Conservation (phyloP, 2,113 vertebrate genomes). For the Melanerpes formicivorus region DNA sequence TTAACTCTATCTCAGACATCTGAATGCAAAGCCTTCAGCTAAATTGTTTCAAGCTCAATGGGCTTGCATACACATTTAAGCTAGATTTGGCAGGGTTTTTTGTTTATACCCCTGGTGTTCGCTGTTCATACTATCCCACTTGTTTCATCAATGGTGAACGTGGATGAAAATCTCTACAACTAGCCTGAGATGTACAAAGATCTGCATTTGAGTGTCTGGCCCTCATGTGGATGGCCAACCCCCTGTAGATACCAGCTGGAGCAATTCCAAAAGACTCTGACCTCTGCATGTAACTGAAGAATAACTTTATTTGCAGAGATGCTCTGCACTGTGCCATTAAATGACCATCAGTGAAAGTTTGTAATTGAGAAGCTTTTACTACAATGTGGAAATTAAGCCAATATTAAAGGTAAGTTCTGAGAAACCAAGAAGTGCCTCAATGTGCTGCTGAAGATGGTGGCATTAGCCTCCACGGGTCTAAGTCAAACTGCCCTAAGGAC, state of each 20-base stretch:
- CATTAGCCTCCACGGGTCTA: not conserved
- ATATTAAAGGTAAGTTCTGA: not conserved
- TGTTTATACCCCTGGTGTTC: not conserved
- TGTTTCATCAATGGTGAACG: not conserved
- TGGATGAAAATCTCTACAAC: not conserved
- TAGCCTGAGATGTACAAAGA: not conserved
- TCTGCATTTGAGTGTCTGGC: not conserved
- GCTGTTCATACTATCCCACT: not conserved
- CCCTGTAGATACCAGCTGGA: not conserved
- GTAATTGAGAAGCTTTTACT: not conserved
- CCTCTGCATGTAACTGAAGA: not conserved
- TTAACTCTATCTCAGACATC: conserved; percentile 61
- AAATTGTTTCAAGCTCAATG: not conserved
- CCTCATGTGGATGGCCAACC: not conserved
- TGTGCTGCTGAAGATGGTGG: not conserved
- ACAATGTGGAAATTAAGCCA: not conserved
- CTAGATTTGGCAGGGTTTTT: not conserved
- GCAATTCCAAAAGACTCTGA: not conserved
- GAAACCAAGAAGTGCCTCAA: not conserved
- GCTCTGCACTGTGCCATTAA: not conserved
- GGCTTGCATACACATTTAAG: not conserved
- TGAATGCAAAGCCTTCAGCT: conserved; percentile 13
- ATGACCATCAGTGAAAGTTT: not conserved
- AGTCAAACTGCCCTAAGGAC: not conserved
- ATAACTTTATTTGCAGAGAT: not conserved